Conservation (phyloP, 2,797 vertebrate genomes). For the Petrocephalus schoutedeni region DNA sequence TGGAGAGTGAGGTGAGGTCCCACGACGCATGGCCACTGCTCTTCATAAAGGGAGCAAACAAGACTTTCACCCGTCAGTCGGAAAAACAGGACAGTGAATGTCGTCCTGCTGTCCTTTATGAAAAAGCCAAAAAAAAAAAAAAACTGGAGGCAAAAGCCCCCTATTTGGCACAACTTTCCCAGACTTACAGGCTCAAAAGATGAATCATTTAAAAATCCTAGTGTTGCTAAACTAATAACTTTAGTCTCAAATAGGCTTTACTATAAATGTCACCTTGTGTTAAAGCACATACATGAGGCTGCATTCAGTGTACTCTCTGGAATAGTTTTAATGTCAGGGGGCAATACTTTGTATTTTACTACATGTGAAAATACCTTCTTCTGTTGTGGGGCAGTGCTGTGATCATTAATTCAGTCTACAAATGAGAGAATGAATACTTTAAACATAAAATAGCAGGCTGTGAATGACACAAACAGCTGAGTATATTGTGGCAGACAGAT, state of each 20-base stretch:
- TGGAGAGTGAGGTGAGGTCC: conserved; percentile 33
- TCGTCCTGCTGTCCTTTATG: neutral
- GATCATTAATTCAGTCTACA: neutral
- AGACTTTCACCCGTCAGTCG: neutral
- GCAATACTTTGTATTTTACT: conserved; percentile 45
- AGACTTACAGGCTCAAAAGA: conserved; percentile 23
- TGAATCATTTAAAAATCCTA: conserved; percentile 26
- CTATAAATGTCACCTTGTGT: conserved; percentile 53
- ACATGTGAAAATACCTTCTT: conserved; percentile 33
- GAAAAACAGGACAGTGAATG: neutral
- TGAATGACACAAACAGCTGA: neutral
- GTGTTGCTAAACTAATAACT: conserved; percentile 32
- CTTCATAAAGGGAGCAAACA: neutral
- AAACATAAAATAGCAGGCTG: neutral
- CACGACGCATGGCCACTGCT: conserved; percentile 16
- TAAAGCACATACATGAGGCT: conserved; percentile 35
- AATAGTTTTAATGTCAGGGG: conserved; percentile 30
- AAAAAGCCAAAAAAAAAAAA: neutral
- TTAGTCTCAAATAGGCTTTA: conserved; percentile 47
- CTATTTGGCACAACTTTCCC: neutral
- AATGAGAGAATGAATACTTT: neutral
- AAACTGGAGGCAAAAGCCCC: neutral
- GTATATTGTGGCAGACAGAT: neutral
- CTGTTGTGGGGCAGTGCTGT: neutral
- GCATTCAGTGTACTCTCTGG: conserved; percentile 37